A percentile compares a stretch with the other conserved stretches of the same genome.
phyloP scores from a whole-genome alignment of 64 coral and sea anemone species.

The Orbicella faveolata region DNA sequence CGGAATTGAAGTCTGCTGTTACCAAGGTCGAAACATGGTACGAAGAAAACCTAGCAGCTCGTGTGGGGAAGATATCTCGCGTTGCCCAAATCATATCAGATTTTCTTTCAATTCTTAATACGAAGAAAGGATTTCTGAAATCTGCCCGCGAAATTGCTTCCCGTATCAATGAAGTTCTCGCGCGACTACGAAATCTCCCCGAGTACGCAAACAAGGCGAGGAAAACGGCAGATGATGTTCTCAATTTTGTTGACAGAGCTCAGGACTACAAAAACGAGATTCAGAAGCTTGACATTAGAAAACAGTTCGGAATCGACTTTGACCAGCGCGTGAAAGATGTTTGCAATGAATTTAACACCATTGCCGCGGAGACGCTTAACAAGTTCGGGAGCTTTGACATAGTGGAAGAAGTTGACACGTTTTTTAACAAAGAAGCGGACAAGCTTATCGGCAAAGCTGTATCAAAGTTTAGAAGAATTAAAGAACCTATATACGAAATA shows the following conservation, averaged over 20 bases:
- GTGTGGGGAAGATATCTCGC: slow-evolving; percentile 60
- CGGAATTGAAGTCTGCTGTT: slow-evolving; percentile 47
- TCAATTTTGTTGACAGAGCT: slow-evolving; percentile 54
- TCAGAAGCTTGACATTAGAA: slow-evolving; percentile 59
- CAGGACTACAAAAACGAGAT: slow-evolving; percentile 66
- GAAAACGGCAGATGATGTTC: slow-evolving; percentile 68
- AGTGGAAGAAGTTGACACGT: slow-evolving; percentile 56
- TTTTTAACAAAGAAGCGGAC: slow-evolving; percentile 73
- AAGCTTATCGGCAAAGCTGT: slow-evolving; percentile 67
- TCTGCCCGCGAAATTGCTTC: slow-evolving; percentile 59
- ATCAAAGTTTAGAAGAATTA: slow-evolving; percentile 50
- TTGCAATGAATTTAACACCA: slow-evolving; percentile 61
- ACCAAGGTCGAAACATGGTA: slow-evolving; percentile 71
- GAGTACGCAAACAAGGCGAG: slow-evolving; percentile 51
- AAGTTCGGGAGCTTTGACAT: slow-evolving; percentile 70
- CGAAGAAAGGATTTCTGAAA: slow-evolving; percentile 70
- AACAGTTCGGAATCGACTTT: slow-evolving; percentile 70
- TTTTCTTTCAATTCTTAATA: slow-evolving; percentile 74
- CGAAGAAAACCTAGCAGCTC: slow-evolving; percentile 53
- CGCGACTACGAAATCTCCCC: slow-evolving; percentile 58
- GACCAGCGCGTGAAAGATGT: slow-evolving; percentile 38
- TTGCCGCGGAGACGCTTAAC: slow-evolving; percentile 57
- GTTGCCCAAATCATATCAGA: slow-evolving; percentile 69
- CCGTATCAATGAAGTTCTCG: slow-evolving; percentile 55
- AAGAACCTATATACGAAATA: slow-evolving; percentile 68